Base-by-base conservation (phyloP, 1,140 invertebrate species). In the Paraescarpia echinospica region DNA sequence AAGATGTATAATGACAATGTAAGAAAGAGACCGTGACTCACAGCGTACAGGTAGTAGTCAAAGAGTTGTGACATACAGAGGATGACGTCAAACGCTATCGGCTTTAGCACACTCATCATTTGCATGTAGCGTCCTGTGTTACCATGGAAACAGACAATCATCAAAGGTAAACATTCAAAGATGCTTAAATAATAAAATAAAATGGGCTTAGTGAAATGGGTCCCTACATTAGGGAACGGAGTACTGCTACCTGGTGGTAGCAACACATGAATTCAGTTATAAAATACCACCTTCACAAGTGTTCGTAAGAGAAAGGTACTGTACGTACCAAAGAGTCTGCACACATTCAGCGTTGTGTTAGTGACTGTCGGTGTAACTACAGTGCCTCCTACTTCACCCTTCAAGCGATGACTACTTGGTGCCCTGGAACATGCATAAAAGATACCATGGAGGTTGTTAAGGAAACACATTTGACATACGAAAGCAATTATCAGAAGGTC, bases 31-130 rank as follows among this genome's bases (percentile, higher is more conserved):
- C n/a, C 5, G 14, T 27, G 92, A 96, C 95, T 95, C 93, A 96
- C 98, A 0, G 98, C 97, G 95, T 98, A 99, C 90, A 99, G 97
- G 96, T 99, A 99, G 95, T 98, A 98, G 94, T 99, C 99, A 96
- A 99, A 99, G 91, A 99, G 96, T 94, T 99, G 98, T 94, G 98
- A 98, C 97, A 99, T 98, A 93, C 98, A 97, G 93, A 97, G 97
- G 27, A 99, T 97, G 9, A 99, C 98, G 96, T 99, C 98, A 94
- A 98, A 97, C 0, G 99, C 98, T 92, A 99, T 99, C 34, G 98
- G 98, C 92, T 98, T 97, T 34, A 99, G 96, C 91, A 99, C 97
- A 94, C 97, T 97, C 95, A 98, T 98, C 97, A 99, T 99, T 96
- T 99, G 98, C 92, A 99, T 96, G 94, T 97, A 97, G 94, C 96